A percentile compares a stretch with the other conserved stretches of the same genome.
phyloP scores from a whole-genome alignment of 2,797 vertebrate species.

The Podarcis lilfordi region DNA sequence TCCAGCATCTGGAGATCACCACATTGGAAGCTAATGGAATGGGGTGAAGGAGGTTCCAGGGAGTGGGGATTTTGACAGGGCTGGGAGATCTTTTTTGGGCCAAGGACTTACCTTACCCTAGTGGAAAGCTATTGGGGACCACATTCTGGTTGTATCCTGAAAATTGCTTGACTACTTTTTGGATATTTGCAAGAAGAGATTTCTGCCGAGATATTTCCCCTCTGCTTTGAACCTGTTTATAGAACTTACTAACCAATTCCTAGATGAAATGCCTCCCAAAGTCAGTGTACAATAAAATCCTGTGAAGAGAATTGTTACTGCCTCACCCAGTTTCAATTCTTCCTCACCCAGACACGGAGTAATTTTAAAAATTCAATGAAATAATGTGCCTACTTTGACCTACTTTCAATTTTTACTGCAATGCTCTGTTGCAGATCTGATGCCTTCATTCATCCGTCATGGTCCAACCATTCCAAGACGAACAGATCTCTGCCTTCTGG shows the following conservation, averaged over 20 bases:
- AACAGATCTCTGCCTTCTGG: conserved; percentile 88
- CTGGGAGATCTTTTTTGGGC: too few species aligned
- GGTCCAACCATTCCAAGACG: conserved; percentile 95
- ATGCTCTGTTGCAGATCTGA: conserved; percentile 84
- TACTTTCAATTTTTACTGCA: not conserved
- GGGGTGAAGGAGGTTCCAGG: not conserved
- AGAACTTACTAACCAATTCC: too few species aligned
- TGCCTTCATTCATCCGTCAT: conserved; percentile 98
- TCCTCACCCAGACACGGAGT: not conserved
- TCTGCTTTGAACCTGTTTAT: too few species aligned
- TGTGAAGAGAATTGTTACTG: not conserved
- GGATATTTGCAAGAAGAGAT: not conserved
- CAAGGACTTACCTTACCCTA: too few species aligned
- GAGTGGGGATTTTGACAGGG: not conserved
- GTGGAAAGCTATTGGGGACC: not conserved
- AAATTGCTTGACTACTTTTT: not conserved
- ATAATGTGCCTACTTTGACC: not conserved
- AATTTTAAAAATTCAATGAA: not conserved
- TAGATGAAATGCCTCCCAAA: too few species aligned
- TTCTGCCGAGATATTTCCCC: too few species aligned
- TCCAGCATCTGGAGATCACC: not conserved
- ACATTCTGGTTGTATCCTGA: not conserved
- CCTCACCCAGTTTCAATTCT: not conserved
- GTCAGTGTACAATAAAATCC: too few species aligned
- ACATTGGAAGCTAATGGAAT: not conserved